phyloP scores from a whole-genome alignment of 1,140 invertebrate species.

The Hypothenemus hampei region DNA sequence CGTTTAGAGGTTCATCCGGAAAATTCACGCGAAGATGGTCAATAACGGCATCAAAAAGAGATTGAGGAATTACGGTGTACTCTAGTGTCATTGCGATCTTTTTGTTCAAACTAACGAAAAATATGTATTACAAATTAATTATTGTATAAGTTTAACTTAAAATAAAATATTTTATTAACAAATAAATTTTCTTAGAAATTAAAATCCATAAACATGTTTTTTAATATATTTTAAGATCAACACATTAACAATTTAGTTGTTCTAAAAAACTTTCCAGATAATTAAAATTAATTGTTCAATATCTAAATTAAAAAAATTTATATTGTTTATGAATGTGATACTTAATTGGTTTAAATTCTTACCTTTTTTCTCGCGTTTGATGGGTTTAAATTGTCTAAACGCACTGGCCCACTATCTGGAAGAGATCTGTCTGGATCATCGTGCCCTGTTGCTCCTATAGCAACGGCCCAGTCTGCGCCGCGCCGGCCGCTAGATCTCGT shows the following conservation, averaged over 20 bases:
- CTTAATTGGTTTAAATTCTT: not conserved
- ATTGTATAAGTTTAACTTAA: constrained; percentile 6
- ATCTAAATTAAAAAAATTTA: too few relatives aligned
- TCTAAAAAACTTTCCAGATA: too few relatives aligned
- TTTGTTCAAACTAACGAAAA: not conserved
- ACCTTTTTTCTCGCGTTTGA: not conserved
- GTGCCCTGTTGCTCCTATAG: constrained; percentile 14
- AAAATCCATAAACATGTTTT: too few relatives aligned
- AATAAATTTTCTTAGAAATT: too few relatives aligned
- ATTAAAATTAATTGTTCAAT: too few relatives aligned
- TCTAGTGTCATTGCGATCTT: constrained; percentile 40
- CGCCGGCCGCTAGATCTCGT: not conserved
- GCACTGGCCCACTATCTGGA: constrained; percentile 11
- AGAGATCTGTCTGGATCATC: constrained; percentile 11
- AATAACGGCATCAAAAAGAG: constrained; percentile 58
- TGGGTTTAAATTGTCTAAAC: not conserved
- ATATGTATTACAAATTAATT: constrained; percentile 24
- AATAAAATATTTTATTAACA: not conserved
- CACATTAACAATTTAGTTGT: too few relatives aligned
- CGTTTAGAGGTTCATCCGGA: constrained; percentile 74
- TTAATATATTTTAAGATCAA: too few relatives aligned
- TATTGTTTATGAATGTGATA: not conserved
- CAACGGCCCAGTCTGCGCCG: constrained; percentile 7
- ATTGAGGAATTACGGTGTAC: constrained; percentile 49
- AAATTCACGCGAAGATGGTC: constrained; percentile 70